Evolutionary conservation across 2,113 vertebrate genomes (phyloP).

Genomic region (Copsychus sechellarum): DNA sequence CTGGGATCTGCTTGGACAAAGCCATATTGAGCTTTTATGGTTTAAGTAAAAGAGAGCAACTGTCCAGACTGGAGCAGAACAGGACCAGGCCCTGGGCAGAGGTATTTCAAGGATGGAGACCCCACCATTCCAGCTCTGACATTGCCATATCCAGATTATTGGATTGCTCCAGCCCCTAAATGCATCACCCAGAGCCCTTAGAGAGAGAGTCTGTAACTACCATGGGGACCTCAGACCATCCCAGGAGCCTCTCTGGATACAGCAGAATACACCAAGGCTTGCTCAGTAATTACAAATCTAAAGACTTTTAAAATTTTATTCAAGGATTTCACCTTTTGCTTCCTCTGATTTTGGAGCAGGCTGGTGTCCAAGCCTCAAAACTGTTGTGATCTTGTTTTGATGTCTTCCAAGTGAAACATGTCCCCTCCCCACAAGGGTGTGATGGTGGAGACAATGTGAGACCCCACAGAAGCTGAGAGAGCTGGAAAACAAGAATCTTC

Average conservation of each 20-base stretch:
- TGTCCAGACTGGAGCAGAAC: background rate
- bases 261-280: background rate
- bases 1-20: background rate
- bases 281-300: background rate
- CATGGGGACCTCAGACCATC: background rate
- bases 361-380: background rate
- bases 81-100: background rate
- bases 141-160: fast-evolving
- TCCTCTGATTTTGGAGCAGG: background rate
- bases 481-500: background rate
- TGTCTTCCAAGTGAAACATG: background rate
- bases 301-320: background rate
- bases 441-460: background rate
- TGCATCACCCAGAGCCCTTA: background rate
- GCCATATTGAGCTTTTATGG: background rate
- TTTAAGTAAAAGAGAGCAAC: background rate
- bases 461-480: background rate
- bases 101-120: background rate
- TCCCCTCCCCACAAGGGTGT: fast-evolving
- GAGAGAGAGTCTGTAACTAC: background rate
- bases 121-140: background rate
- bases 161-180: background rate
- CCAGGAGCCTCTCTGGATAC: background rate
- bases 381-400: background rate
- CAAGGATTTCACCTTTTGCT: background rate